Evolutionary conservation across 2,888 invertebrate species (phyloP).

Genomic region (Chloroclystis v-ata): DNA sequence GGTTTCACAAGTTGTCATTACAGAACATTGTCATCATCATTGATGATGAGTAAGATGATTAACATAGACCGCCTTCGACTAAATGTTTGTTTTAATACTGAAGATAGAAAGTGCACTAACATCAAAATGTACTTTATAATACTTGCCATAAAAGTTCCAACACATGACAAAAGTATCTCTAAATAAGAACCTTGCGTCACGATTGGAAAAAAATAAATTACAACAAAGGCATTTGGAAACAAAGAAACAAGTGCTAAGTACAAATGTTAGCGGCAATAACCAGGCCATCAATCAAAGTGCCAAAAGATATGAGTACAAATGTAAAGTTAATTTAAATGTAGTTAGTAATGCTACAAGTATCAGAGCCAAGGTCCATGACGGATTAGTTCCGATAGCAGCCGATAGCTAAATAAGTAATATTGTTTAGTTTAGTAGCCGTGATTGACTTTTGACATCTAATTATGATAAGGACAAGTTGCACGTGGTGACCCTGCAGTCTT

Average conservation of each 20-base stretch:
- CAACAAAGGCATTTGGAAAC: constrained; percentile 16
- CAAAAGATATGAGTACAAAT: constrained; percentile 32
- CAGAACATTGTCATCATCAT: too few species aligned
- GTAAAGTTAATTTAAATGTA: constrained; percentile 52
- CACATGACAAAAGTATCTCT: too few species aligned
- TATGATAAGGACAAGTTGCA: constrained; percentile 1
- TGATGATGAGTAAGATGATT: too few species aligned
- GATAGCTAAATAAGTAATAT: not conserved
- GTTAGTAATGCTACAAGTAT: constrained; percentile 41
- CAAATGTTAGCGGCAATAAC: constrained; percentile 15
- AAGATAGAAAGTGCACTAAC: too few species aligned
- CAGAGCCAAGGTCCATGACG: constrained; percentile 34
- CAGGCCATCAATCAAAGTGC: constrained; percentile 51
- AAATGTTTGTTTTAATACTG: too few species aligned
- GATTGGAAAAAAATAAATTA: constrained; percentile 4
- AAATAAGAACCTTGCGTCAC: constrained; percentile 4
- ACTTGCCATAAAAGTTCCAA: too few species aligned
- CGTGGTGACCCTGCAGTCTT: not conserved
- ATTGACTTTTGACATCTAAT: not conserved
- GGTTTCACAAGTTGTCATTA: too few species aligned
- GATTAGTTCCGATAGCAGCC: constrained; percentile 11
- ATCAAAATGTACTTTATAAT: too few species aligned
- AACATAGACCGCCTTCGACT: too few species aligned
- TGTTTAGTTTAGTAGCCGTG: not conserved
- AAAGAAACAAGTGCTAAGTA: constrained; percentile 9